phyloP scores from a whole-genome alignment of 2,113 vertebrate genomes.

The Pampusana beccarii region DNA sequence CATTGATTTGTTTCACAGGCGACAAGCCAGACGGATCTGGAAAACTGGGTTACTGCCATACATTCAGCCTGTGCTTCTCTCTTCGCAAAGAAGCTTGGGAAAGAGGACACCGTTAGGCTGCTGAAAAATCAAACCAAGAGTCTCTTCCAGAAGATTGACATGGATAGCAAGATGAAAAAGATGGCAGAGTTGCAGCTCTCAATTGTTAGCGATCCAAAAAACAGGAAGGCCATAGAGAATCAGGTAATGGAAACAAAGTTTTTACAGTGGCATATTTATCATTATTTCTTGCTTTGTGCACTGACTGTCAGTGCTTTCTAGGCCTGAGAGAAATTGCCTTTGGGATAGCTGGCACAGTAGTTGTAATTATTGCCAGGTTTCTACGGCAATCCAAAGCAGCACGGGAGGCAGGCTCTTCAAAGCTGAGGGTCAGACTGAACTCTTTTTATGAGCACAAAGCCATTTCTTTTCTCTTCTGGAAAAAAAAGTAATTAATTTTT shows the following conservation, averaged over 20 bases:
- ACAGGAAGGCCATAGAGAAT: constrained; percentile 95
- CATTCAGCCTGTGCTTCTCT: constrained; percentile 95
- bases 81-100: constrained; percentile 92
- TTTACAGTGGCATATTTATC: neutral
- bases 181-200: constrained; percentile 96
- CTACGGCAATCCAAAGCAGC: neutral
- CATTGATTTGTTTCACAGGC: constrained; percentile 75
- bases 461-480: neutral
- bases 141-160: constrained; percentile 95
- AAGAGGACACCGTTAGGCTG: constrained; percentile 91
- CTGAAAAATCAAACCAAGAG: constrained; percentile 87
- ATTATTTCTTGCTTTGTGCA: neutral
- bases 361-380: neutral
- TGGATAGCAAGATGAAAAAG: constrained; percentile 99
- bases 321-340: neutral
- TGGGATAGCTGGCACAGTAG: neutral
- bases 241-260: constrained; percentile 78
- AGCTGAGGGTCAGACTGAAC: neutral
- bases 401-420: neutral
- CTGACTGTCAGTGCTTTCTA: neutral
- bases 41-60: constrained; percentile 97
- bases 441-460: neutral
- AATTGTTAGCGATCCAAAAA: constrained; percentile 89
- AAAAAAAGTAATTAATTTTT: neutral
- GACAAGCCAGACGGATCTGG: constrained; percentile 93